These are phyloP conservation scores for Botia kubotai DNA, from an alignment of 2,797 vertebrate species.

Conservation along the genomic window DNA sequence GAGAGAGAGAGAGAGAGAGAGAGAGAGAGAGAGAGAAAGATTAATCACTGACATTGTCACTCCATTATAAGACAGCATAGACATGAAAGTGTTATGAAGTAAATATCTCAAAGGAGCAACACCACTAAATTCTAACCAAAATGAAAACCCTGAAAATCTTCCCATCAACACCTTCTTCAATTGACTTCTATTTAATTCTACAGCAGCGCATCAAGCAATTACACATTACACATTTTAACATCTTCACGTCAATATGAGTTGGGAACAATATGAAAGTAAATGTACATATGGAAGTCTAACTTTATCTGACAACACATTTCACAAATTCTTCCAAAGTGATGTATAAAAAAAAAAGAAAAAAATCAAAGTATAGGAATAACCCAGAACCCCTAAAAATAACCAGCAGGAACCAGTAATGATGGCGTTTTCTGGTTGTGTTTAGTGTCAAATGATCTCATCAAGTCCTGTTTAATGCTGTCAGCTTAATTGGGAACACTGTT, in stretches of 20 bases:
- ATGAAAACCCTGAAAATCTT: background rate
- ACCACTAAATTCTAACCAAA: no score
- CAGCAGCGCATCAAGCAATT: no score
- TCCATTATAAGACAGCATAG: background rate
- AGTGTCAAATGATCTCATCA: no score
- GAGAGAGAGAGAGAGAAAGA: slow-evolving; percentile 46
- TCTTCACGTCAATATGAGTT: no score
- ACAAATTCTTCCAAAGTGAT: background rate
- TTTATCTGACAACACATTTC: no score
- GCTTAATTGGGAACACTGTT: no score
- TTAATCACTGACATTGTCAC: slow-evolving; percentile 11
- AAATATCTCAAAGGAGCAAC: background rate
- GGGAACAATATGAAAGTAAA: background rate
- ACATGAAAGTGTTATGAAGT: background rate
- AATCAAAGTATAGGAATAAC: no score
- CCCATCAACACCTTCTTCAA: background rate
- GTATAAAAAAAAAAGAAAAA: background rate
- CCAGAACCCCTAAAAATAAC: no score
- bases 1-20: slow-evolving; percentile 39
- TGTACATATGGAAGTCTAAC: no score
- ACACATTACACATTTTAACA: background rate
- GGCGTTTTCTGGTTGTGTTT: no score
- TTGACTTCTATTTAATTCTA: background rate
- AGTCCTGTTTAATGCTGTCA: no score
- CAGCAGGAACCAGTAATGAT: no score